Conservation (phyloP, 1,140 invertebrate species). For the Hydropsyche tenuis region DNA sequence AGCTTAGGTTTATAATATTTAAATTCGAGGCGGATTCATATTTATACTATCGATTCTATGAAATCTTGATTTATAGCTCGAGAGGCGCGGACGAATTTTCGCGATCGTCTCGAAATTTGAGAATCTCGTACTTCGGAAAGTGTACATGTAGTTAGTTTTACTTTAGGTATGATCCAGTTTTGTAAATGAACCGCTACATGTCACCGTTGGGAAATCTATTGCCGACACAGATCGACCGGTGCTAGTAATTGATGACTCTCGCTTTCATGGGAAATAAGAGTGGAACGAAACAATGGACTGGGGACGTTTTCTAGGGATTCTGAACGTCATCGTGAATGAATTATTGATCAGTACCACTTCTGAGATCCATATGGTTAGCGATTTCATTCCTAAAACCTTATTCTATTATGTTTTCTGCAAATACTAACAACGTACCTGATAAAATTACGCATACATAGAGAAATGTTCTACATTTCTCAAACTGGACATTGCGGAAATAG, state of each 20-base stretch:
- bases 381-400: no score
- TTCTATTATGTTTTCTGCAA: no score
- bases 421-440: no score
- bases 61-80: background rate
- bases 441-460: no score
- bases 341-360: constrained; percentile 35
- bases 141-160: no score
- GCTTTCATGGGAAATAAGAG: constrained; percentile 43
- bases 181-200: background rate
- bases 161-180: constrained; percentile 23
- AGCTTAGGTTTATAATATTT: constrained; percentile 1
- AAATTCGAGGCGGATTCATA: constrained; percentile 12
- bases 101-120: no score
- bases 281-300: constrained; percentile 37
- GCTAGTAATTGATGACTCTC: constrained; percentile 46
- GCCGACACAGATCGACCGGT: constrained; percentile 25
- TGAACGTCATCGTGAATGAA: constrained; percentile 34
- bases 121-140: no score
- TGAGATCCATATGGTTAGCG: constrained; percentile 31
- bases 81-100: no score
- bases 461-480: no score
- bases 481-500: background rate
- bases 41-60: background rate
- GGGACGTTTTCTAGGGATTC: constrained; percentile 26
- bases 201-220: constrained; percentile 14